Evolutionary conservation across 2,797 vertebrate species (phyloP), one percentile per base, ranked within the genome.

Genomic region (Sebastolobus altivelis): DNA sequence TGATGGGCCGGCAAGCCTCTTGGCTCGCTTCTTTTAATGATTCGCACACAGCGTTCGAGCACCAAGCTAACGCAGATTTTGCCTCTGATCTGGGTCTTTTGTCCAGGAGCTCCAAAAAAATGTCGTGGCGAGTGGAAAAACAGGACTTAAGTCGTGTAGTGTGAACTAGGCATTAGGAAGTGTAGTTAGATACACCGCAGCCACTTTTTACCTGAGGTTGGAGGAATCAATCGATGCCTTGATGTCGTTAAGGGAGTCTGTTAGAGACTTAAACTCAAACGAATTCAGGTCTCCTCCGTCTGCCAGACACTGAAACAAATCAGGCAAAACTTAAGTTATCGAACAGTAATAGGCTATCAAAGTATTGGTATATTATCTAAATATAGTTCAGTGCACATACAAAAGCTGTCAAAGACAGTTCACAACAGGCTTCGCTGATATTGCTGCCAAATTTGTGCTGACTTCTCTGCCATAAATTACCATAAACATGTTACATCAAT

Each of bases 231-330:
- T 97, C 25, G 98, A 98, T 88, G 95, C 97, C 93, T 99, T 99
- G 89, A 99, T 99, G 93, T 99, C 98, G 85, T 99, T 98, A 83
- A 99, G 95, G 58, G 99, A 99, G 92, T 99, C 99, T 52, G 97
- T 99, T 91, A 99, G 94, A 74, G 99, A 99, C 94, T 99, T 99
- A 92, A 99, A 99, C 93, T 99, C 98, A 95, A 99, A 99, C 31
- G 99, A 99, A 94, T 99, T 99, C 91, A 99, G 93, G 93, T 99
- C 98, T 66, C 97, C 97, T 85, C 97, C 98, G 90, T 99, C 98
- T 80, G 98, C 98, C 92, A 99, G 95, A 95, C 98, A 98, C 99
- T 99, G 91, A 69, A 91, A 81, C 29, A 79, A 70, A 83, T 29
- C 6, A 66, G 2, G 5, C 7, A n/a, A 27, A 58, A 40, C 7